Conservation (phyloP, 2,113 vertebrate species). For the Helogale parvula region DNA sequence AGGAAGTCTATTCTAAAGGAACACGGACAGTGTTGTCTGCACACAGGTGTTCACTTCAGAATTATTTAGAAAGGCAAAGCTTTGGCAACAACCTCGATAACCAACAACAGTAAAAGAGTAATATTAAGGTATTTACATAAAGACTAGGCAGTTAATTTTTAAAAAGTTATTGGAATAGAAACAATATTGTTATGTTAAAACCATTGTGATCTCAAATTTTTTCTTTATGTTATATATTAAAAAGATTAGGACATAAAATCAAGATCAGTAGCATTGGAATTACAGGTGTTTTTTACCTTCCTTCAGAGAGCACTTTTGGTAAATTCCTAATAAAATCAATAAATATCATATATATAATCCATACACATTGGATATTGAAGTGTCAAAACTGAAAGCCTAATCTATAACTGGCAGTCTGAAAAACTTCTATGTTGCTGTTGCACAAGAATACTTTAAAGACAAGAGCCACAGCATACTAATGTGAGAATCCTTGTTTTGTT, state of each 20-base stretch:
- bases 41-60: neutral
- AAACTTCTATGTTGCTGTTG: neutral
- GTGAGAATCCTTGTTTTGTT: neutral
- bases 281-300: neutral
- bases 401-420: neutral
- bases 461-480: neutral
- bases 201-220: neutral
- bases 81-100: neutral
- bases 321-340: constrained; percentile 2
- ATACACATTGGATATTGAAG: neutral
- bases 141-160: neutral
- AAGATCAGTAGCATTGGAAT: neutral
- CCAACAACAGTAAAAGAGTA: neutral
- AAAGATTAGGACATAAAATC: constrained; percentile 3
- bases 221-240: neutral
- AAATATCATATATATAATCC: neutral
- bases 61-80: neutral
- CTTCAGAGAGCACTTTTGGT: neutral
- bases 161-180: neutral
- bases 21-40: neutral
- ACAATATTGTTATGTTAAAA: neutral
- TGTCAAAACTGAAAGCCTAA: neutral
- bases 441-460: neutral
- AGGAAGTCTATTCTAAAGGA: neutral
- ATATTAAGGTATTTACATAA: neutral